Percentiles rank a stretch among this genome's conserved stretches.
These are phyloP conservation scores for Mermis nigrescens DNA, from an alignment of 2,888 invertebrate species.

Conservation along the genomic window DNA sequence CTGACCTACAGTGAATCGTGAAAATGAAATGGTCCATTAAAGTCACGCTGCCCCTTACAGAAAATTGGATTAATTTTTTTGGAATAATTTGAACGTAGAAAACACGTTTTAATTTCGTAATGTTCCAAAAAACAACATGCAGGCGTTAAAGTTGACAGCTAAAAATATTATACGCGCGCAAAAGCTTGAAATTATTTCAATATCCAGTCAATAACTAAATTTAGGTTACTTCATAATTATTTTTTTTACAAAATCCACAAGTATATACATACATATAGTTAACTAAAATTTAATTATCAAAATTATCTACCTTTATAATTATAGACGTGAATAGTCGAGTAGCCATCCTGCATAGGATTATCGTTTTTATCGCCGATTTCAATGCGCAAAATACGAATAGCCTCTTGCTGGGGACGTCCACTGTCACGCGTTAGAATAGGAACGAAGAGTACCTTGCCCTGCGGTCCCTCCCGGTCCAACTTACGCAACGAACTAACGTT, in stretches of 20 bases:
- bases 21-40: too few relatives aligned
- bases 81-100: not conserved
- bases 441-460: conserved; percentile 69
- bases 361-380: conserved; percentile 95
- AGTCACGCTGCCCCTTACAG: too few relatives aligned
- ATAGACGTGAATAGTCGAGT: conserved; percentile 86
- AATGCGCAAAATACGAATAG: conserved; percentile 38
- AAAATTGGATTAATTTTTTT: not conserved
- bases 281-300: not conserved
- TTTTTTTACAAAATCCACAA: too few relatives aligned
- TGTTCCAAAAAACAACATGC: too few relatives aligned
- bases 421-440: conserved; percentile 94
- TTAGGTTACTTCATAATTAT: too few relatives aligned
- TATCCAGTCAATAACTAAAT: too few relatives aligned
- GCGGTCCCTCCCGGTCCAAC: conserved; percentile 70
- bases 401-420: conserved; percentile 51
- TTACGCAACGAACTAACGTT: conserved; percentile 76
- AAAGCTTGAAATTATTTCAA: too few relatives aligned
- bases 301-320: conserved; percentile 69
- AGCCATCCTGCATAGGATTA: conserved; percentile 92
- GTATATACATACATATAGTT: too few relatives aligned
- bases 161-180: too few relatives aligned
- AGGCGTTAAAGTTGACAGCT: too few relatives aligned
- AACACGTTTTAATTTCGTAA: too few relatives aligned
- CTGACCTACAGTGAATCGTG: too few relatives aligned